A percentile compares a stretch with the other conserved stretches of the same genome.
Conservation (phyloP, 2,888 invertebrate species). For the Gastracanthus pulcherrimus region DNA sequence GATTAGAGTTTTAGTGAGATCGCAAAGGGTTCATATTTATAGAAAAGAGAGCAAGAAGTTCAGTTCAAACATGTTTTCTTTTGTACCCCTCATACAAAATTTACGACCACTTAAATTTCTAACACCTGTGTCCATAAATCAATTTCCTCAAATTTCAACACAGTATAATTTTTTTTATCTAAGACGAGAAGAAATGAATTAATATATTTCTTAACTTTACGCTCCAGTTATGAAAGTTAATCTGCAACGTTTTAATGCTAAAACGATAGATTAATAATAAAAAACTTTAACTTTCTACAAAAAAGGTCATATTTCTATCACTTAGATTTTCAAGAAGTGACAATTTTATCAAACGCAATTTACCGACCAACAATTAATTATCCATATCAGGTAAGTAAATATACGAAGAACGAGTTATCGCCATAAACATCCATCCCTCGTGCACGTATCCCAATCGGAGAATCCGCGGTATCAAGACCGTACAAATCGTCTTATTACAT, state of each 20-base stretch:
- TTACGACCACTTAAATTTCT: not conserved
- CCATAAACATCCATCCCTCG: not conserved
- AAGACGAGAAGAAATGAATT: not conserved
- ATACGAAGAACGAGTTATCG: not conserved
- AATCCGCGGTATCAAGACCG: not conserved
- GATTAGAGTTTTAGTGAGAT: not conserved
- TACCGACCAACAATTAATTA: not conserved
- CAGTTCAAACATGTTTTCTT: not conserved
- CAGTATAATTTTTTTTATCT: not conserved
- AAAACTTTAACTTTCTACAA: too few relatives aligned
- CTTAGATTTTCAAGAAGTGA: too few relatives aligned
- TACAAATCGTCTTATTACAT: not conserved
- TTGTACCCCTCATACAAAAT: not conserved
- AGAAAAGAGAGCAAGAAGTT: not conserved
- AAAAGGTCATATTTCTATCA: too few relatives aligned
- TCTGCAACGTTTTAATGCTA: too few relatives aligned
- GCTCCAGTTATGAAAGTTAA: too few relatives aligned
- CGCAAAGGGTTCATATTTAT: constrained; percentile 1
- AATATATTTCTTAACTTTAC: too few relatives aligned
- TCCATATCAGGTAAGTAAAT: not conserved
- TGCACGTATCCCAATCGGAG: not conserved
- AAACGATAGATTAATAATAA: too few relatives aligned
- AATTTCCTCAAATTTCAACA: not conserved
- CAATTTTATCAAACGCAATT: not conserved
- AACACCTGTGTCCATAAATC: not conserved